These are phyloP conservation scores for Eupithecia pulchellata DNA, from an alignment of 2,888 invertebrate genomes.

Conservation along the genomic window DNA sequence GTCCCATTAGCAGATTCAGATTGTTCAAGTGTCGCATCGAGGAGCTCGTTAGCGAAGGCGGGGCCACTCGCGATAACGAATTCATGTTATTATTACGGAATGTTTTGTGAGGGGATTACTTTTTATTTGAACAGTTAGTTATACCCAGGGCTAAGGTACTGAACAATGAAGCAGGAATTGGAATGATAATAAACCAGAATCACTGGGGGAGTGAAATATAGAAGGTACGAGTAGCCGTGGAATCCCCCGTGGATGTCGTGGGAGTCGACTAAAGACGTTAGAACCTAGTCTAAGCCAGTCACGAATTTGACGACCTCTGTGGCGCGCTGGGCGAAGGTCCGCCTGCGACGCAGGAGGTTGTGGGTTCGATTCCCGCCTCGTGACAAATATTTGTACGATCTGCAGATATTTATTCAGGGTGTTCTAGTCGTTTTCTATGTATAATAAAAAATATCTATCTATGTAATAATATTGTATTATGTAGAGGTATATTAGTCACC, in stretches of 20 bases:
- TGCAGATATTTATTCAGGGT: too few species aligned
- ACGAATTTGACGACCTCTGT: too few species aligned
- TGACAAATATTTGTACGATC: too few species aligned
- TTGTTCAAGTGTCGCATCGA: slow-evolving; percentile 55
- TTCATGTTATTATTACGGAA: slow-evolving; percentile 23
- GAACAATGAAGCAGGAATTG: not conserved
- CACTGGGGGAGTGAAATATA: not conserved
- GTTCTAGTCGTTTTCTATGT: too few species aligned
- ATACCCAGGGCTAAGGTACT: not conserved
- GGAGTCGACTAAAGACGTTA: not conserved
- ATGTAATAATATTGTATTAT: too few species aligned
- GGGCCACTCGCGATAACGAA: slow-evolving; percentile 53
- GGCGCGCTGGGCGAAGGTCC: too few species aligned
- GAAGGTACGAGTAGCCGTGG: too few species aligned
- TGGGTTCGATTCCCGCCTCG: too few species aligned
- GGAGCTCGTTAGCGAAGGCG: slow-evolving; percentile 72
- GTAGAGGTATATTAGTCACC: too few species aligned
- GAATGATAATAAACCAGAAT: not conserved
- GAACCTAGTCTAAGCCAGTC: too few species aligned
- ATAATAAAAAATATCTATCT: too few species aligned
- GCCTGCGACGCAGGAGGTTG: too few species aligned
- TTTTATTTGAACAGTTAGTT: not conserved
- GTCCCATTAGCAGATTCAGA: slow-evolving; percentile 58
- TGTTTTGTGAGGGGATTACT: slow-evolving; percentile 3
- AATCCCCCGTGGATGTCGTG: not conserved